Evolutionary conservation across 1,140 invertebrate genomes (phyloP).

Genomic region (Cecropterus lyciades): DNA sequence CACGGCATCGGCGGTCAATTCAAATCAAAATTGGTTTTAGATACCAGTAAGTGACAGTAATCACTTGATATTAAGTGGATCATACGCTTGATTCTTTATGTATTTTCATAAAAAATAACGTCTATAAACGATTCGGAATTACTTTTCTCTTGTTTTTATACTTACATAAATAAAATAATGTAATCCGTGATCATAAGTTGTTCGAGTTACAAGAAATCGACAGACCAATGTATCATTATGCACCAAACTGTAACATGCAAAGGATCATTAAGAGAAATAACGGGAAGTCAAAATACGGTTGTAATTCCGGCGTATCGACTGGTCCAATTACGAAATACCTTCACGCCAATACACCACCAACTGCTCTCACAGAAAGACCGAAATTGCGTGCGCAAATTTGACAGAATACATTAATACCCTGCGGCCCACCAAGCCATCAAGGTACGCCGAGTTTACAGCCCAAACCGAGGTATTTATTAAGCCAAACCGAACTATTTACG

Average conservation of each 20-base stretch:
- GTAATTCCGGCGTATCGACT: constrained; percentile 6
- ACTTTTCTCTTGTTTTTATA: too few species aligned
- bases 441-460: constrained; percentile 49
- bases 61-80: too few species aligned
- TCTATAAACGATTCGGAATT: too few species aligned
- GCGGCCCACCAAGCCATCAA: constrained; percentile 41
- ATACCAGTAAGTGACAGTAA: too few species aligned
- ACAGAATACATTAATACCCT: constrained; percentile 45
- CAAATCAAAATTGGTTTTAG: too few species aligned
- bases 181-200: not conserved
- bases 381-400: constrained; percentile 47
- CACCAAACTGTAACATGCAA: constrained; percentile 23
- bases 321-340: constrained; percentile 22
- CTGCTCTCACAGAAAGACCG: constrained; percentile 9
- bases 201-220: constrained; percentile 2
- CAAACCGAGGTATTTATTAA: constrained; percentile 58
- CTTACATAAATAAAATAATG: too few species aligned
- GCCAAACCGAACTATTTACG: constrained; percentile 64
- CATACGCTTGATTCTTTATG: too few species aligned
- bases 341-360: constrained; percentile 14
- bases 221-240: constrained; percentile 13
- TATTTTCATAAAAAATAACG: too few species aligned
- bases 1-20: too few species aligned
- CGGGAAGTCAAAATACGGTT: constrained; percentile 19
- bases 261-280: constrained; percentile 27